Conservation (phyloP, 2,113 vertebrate species). For the Takifugu bimaculatus region DNA sequence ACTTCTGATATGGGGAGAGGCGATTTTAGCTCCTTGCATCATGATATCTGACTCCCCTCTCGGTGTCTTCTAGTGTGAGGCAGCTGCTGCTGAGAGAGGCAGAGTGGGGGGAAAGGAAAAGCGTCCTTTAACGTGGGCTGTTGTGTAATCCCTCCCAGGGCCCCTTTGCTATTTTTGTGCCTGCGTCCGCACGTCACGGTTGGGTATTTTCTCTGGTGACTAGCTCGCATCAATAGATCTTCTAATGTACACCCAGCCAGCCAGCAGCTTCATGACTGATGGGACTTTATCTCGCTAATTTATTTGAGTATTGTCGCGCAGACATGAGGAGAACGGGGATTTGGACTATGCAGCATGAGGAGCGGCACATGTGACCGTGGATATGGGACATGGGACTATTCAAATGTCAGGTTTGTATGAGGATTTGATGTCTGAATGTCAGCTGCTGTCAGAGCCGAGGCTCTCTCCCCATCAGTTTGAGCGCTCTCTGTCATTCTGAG, state of each 20-base stretch:
- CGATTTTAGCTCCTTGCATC: slow-evolving; percentile 39
- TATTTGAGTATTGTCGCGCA: slow-evolving; percentile 49
- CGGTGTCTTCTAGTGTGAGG: slow-evolving; percentile 31
- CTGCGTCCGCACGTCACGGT: slow-evolving; percentile 97
- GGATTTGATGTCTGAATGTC: slow-evolving; percentile 63
- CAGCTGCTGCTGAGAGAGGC: slow-evolving; percentile 52
- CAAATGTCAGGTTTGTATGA: slow-evolving; percentile 82
- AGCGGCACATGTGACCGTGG: slow-evolving; percentile 86
- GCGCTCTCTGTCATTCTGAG: slow-evolving; percentile 32
- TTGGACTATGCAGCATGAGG: slow-evolving; percentile 82
- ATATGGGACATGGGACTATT: slow-evolving; percentile 78
- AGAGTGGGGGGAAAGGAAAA: slow-evolving; percentile 66
- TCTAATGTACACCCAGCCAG: slow-evolving; percentile 90
- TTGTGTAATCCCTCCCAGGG: slow-evolving; percentile 96
- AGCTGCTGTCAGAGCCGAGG: slow-evolving; percentile 40
- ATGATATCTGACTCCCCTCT: slow-evolving; percentile 41
- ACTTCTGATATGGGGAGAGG: slow-evolving; percentile 1
- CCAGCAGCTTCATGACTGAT: slow-evolving; percentile 87
- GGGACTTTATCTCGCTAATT: slow-evolving; percentile 76
- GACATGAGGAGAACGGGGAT: slow-evolving; percentile 82
- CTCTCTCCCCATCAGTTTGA: slow-evolving; percentile 23
- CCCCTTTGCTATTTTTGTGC: slow-evolving; percentile 99
- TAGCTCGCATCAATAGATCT: slow-evolving; percentile 98
- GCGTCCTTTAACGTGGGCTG: slow-evolving; percentile 94
- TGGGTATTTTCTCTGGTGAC: slow-evolving; percentile 99